Percentiles rank a stretch among this genome's conserved stretches.
These are phyloP conservation scores for Avahi laniger DNA, from an alignment of 2,797 vertebrate genomes.

Conservation along the genomic window DNA sequence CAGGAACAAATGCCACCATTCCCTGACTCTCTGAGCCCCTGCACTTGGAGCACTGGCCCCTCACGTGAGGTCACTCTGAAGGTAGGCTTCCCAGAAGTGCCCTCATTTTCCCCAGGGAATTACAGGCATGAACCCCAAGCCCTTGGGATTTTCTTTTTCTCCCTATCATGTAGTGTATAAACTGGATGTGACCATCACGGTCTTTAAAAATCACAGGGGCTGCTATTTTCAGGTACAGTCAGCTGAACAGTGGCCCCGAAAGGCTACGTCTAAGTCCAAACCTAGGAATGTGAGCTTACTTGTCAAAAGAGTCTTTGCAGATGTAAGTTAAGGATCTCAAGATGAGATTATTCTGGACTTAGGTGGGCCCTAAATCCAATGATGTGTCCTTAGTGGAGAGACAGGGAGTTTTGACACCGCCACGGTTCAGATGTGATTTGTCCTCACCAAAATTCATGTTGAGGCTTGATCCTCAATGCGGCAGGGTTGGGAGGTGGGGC, in stretches of 20 bases:
- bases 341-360: neutral
- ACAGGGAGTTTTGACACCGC: neutral
- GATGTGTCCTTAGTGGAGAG: neutral
- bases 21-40: neutral
- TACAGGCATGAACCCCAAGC: neutral
- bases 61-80: neutral
- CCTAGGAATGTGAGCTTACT: neutral
- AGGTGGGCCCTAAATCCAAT: neutral
- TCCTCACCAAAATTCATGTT: neutral
- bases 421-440: neutral
- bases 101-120: neutral
- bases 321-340: neutral
- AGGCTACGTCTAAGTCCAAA: neutral
- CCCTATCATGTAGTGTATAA: neutral
- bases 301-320: neutral
- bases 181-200: neutral
- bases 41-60: fast-evolving
- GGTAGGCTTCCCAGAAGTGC: neutral
- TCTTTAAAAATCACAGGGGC: neutral
- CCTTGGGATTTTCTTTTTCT: neutral
- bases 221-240: neutral
- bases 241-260: neutral
- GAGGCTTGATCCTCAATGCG: neutral
- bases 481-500: neutral
- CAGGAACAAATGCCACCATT: fast-evolving